These are phyloP conservation scores for Lepidocyrtoides sp. DNA, from an alignment of 2,888 invertebrate species.

Conservation along the genomic window DNA sequence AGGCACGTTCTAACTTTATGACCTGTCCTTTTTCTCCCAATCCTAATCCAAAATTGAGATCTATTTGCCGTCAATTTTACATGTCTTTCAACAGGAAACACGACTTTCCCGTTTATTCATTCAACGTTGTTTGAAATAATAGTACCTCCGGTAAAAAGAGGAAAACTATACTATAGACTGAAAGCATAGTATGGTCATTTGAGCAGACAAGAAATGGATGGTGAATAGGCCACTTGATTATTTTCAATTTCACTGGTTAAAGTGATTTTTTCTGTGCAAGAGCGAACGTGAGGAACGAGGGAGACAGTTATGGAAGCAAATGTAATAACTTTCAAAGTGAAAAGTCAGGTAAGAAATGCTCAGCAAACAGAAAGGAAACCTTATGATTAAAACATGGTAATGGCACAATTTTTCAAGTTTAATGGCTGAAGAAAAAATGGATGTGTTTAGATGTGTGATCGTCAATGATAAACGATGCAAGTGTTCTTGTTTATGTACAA, in stretches of 20 bases:
- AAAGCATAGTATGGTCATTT: conserved; percentile 45
- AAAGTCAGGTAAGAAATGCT: neutral
- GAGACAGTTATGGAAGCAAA: neutral
- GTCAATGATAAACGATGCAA: too few species aligned
- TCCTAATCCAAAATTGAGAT: conserved; percentile 84
- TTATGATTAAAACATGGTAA: conserved; percentile 2
- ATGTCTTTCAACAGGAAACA: conserved; percentile 76
- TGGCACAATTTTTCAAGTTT: neutral
- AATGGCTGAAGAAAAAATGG: neutral
- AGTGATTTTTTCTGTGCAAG: conserved; percentile 50
- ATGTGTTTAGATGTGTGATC: neutral
- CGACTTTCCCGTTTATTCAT: conserved; percentile 71
- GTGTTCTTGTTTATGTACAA: too few species aligned
- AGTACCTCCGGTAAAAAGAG: neutral
- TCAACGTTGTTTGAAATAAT: conserved; percentile 54
- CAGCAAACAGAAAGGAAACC: neutral
- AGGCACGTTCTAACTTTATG: conserved; percentile 84
- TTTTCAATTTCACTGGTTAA: conserved; percentile 68
- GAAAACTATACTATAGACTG: neutral
- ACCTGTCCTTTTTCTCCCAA: conserved; percentile 82
- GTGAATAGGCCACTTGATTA: conserved; percentile 70
- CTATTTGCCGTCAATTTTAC: conserved; percentile 83
- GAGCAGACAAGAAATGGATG: conserved; percentile 58
- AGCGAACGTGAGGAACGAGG: neutral
- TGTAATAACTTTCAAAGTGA: conserved; percentile 21